Conservation (phyloP, 2,888 invertebrate genomes). For the Nineta flava region DNA sequence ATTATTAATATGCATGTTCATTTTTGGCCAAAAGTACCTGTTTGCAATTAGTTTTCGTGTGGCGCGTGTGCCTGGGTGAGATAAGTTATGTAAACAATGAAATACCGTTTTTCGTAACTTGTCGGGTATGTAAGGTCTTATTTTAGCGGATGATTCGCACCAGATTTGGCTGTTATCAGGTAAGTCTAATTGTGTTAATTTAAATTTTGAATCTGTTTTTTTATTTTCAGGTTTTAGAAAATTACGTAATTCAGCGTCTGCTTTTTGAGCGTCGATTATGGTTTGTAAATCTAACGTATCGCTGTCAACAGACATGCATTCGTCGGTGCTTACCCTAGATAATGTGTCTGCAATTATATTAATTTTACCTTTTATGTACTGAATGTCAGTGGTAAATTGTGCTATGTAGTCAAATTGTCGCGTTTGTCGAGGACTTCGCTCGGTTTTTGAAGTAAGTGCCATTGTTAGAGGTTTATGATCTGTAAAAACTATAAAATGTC, state of each 20-base stretch:
- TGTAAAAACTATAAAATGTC: not conserved
- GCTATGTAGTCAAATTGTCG: constrained; percentile 5
- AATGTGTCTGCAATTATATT: constrained; percentile 6
- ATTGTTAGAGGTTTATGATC: not conserved
- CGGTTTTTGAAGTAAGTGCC: not conserved
- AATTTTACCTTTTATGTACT: not conserved
- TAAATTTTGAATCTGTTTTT: not conserved
- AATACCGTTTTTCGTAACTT: constrained; percentile 12
- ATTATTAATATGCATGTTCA: constrained; percentile 8
- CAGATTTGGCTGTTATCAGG: not conserved
- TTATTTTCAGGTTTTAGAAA: not conserved
- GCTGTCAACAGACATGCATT: not conserved
- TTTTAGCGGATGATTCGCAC: constrained; percentile 8
- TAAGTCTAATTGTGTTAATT: not conserved
- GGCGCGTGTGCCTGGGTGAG: constrained; percentile 12
- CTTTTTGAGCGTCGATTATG: not conserved
- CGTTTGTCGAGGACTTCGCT: not conserved
- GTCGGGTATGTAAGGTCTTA: constrained; percentile 13
- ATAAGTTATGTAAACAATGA: constrained; percentile 11
- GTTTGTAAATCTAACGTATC: not conserved
- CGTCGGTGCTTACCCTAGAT: not conserved
- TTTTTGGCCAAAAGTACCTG: constrained; percentile 15
- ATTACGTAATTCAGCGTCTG: not conserved
- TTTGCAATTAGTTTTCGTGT: constrained; percentile 8
- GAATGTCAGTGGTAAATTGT: constrained; percentile 4